A percentile compares a stretch with the other conserved stretches of the same genome.
These are phyloP conservation scores for Terrapene triunguis DNA, from an alignment of 2,113 vertebrate genomes.

Conservation along the genomic window DNA sequence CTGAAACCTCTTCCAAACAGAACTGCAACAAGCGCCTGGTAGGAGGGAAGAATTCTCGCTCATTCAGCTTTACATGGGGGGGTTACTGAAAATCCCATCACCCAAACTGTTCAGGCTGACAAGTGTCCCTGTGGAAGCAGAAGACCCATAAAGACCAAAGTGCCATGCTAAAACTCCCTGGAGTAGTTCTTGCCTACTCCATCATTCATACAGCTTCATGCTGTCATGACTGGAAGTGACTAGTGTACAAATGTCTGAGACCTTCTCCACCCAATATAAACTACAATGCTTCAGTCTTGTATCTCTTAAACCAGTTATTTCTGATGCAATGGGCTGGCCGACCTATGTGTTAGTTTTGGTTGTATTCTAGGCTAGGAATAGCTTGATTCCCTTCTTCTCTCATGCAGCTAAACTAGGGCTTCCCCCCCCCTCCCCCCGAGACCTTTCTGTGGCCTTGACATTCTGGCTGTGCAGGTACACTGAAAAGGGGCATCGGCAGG, in stretches of 20 bases:
- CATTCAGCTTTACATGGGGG: conserved; percentile 84
- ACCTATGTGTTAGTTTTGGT: background rate
- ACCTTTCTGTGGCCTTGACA: background rate
- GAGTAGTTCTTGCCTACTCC: background rate
- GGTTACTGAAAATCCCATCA: conserved; percentile 54
- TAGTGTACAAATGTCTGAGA: background rate
- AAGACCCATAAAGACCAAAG: background rate
- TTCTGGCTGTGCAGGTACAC: rapidly evolving
- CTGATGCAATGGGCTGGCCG: background rate
- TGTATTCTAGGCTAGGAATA: background rate
- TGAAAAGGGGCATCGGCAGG: background rate
- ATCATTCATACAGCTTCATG: background rate
- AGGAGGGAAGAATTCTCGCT: conserved; percentile 83
- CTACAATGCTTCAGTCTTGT: background rate
- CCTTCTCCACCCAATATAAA: background rate
- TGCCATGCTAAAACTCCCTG: background rate
- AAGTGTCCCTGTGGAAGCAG: conserved; percentile 29
- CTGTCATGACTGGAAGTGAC: background rate
- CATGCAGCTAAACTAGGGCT: background rate
- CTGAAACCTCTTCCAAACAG: conserved; percentile 44
- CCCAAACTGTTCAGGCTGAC: conserved; percentile 7
- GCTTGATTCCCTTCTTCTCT: background rate
- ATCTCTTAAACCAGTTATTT: background rate
- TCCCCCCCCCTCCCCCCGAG: rapidly evolving
- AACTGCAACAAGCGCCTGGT: conserved; percentile 81